Percentiles rank a stretch among this genome's conserved stretches.
Evolutionary conservation across 2,888 invertebrate species (phyloP).

Genomic region (Hylaea fasciaria): DNA sequence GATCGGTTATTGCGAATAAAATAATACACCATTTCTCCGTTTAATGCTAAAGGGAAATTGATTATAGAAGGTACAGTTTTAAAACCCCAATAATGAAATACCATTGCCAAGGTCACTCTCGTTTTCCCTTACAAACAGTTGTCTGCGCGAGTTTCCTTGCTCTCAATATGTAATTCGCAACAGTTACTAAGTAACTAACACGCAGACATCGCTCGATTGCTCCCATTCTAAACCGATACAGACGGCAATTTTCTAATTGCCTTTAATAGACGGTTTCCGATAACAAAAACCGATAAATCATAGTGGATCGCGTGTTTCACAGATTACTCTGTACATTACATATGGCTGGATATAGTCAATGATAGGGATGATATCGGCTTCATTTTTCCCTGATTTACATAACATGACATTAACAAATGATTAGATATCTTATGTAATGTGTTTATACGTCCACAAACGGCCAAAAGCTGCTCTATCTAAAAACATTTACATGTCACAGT

Average conservation of each 20-base stretch:
- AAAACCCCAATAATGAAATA: not conserved
- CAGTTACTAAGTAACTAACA: conserved; percentile 33
- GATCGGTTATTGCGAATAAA: no score
- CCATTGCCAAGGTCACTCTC: not conserved
- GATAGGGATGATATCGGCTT: conserved; percentile 5
- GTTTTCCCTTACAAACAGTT: conserved; percentile 5
- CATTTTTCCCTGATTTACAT: not conserved
- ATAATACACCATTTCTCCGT: no score
- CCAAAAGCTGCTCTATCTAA: not conserved
- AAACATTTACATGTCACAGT: no score
- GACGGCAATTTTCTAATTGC: conserved; percentile 45
- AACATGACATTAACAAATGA: no score
- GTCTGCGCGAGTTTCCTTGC: conserved; percentile 18
- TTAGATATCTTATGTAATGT: not conserved
- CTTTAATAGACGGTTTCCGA: conserved; percentile 42
- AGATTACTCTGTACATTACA: conserved; percentile 28
- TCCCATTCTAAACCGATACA: conserved; percentile 35
- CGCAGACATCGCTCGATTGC: conserved; percentile 37
- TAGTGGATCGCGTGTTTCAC: conserved; percentile 41
- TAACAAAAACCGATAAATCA: conserved; percentile 45
- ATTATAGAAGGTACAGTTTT: no score
- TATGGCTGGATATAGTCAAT: conserved; percentile 6
- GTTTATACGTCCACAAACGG: not conserved
- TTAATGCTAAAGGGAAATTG: no score
- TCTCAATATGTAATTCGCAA: conserved; percentile 33